Conservation (phyloP, 2,888 invertebrate genomes). For the Terebella lapidaria region DNA sequence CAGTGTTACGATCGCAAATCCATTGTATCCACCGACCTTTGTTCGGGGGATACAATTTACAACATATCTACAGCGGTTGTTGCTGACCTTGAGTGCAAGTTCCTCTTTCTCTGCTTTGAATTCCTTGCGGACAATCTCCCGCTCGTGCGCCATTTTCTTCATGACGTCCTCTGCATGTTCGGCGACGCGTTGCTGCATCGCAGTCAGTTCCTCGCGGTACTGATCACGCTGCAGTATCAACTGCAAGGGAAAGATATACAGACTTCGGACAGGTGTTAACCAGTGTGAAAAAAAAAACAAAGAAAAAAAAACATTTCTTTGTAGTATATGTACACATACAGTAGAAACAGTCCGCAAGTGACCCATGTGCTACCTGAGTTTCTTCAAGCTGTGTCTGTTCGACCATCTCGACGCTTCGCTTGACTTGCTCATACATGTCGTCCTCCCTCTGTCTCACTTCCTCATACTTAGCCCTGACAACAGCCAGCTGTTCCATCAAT, state of each 20-base stretch:
- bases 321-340: too few relatives aligned
- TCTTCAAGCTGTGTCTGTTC: slow-evolving; percentile 51
- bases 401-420: slow-evolving; percentile 44
- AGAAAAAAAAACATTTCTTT: too few relatives aligned
- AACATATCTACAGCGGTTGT: too few relatives aligned
- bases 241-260: slow-evolving; percentile 23
- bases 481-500: slow-evolving; percentile 38
- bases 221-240: slow-evolving; percentile 47
- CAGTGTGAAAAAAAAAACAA: too few relatives aligned
- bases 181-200: slow-evolving; percentile 41
- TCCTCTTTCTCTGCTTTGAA: slow-evolving; percentile 36
- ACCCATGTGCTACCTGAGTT: slow-evolving; percentile 50
- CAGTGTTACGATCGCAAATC: too few relatives aligned
- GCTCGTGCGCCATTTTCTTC: slow-evolving; percentile 34
- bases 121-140: slow-evolving; percentile 38
- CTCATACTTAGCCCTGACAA: slow-evolving; percentile 32
- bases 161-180: slow-evolving; percentile 35
- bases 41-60: too few relatives aligned
- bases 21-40: too few relatives aligned
- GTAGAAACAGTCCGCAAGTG: too few relatives aligned
- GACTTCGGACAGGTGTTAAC: background rate
- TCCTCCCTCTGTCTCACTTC: slow-evolving; percentile 44
- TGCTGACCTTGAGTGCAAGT: slow-evolving; percentile 29
- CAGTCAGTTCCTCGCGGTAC: slow-evolving; percentile 41
- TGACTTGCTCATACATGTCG: slow-evolving; percentile 48